A percentile compares a stretch with the other conserved stretches of the same genome.
Evolutionary conservation across 2,888 invertebrate genomes (phyloP).

Genomic region (Azorinus chamasolen): DNA sequence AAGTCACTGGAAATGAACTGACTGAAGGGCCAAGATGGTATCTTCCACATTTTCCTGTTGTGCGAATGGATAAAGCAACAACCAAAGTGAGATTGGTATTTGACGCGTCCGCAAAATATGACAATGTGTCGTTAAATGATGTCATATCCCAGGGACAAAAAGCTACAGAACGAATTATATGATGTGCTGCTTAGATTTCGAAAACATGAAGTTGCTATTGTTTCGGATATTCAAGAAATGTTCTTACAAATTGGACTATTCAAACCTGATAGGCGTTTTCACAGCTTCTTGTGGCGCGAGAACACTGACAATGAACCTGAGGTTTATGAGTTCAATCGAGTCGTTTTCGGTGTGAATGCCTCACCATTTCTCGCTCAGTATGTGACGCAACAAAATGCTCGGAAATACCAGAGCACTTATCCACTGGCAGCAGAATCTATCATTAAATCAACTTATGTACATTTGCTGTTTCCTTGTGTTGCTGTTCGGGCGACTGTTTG

Average conservation of each 20-base stretch:
- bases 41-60: conserved; percentile 62
- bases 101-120: conserved; percentile 53
- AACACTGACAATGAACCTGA: conserved; percentile 10
- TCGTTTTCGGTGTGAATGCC: conserved; percentile 65
- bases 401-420: conserved; percentile 10
- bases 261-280: conserved; percentile 22
- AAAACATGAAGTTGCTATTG: conserved; percentile 36
- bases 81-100: conserved; percentile 62
- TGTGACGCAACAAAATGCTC: conserved; percentile 53
- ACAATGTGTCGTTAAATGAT: conserved; percentile 49
- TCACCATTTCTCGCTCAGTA: conserved; percentile 65
- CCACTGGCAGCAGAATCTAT: conserved; percentile 58
- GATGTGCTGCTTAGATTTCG: conserved; percentile 57
- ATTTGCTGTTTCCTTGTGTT: too few species aligned
- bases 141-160: conserved; percentile 57
- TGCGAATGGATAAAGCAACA: conserved; percentile 36
- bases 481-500: too few species aligned
- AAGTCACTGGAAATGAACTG: conserved; percentile 9
- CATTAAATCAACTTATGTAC: conserved; percentile 56
- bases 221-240: conserved; percentile 60
- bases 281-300: conserved; percentile 46
- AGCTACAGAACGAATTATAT: conserved; percentile 60
- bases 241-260: conserved; percentile 31
- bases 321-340: conserved; percentile 47
- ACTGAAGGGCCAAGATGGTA: conserved; percentile 40